phyloP scores from a whole-genome alignment of 2,888 invertebrate species.

The Cryptus viduatorius region DNA sequence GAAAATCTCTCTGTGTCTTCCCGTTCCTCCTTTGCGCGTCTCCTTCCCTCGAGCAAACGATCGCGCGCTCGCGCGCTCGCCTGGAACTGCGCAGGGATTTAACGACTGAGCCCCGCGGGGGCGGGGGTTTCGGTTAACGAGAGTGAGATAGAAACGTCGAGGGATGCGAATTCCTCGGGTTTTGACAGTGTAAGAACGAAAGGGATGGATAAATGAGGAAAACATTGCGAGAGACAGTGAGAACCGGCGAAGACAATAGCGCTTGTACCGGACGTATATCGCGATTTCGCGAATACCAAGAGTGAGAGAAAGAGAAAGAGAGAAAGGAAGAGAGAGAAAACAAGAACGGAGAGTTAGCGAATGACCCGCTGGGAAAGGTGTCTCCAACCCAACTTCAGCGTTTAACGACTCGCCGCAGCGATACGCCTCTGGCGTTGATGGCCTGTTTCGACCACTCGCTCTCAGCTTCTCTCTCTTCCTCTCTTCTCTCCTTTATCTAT shows the following conservation, averaged over 20 bases:
- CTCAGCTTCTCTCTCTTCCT: neutral
- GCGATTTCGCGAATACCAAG: constrained; percentile 34
- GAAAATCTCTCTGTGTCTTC: constrained; percentile 11
- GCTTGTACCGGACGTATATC: constrained; percentile 59
- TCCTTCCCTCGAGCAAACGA: constrained; percentile 7
- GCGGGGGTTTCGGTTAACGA: constrained; percentile 31
- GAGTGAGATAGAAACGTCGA: constrained; percentile 35
- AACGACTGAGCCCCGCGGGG: constrained; percentile 30
- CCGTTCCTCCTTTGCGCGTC: neutral
- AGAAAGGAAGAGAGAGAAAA: constrained; percentile 22
- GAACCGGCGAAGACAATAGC: constrained; percentile 47
- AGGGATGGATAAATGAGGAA: neutral
- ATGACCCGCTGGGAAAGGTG: constrained; percentile 50
- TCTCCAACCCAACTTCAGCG: constrained; percentile 69
- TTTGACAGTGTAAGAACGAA: neutral
- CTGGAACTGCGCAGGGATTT: constrained; percentile 37
- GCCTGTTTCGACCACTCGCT: constrained; percentile 69
- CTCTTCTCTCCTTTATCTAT: constrained; percentile 19
- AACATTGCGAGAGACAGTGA: neutral
- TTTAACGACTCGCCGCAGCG: constrained; percentile 74
- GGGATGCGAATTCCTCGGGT: neutral
- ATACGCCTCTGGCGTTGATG: constrained; percentile 75
- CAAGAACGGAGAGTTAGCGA: constrained; percentile 5
- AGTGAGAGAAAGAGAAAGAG: constrained; percentile 17
- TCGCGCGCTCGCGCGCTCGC: neutral